Conservation (phyloP, 1,140 invertebrate genomes). For the Pollicipes pollicipes region DNA sequence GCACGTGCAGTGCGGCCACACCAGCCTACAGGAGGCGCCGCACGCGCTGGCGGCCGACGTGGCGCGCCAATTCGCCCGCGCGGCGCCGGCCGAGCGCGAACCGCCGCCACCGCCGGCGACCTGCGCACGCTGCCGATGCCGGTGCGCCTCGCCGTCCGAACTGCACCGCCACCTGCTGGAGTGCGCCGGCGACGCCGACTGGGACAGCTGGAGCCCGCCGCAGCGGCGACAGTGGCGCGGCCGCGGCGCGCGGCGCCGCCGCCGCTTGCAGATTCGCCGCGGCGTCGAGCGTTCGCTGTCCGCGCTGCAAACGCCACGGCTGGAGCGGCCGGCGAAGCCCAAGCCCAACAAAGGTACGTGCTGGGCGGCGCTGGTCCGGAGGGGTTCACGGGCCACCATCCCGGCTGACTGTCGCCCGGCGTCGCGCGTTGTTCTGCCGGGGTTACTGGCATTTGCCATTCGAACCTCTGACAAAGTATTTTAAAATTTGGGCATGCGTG, state of each 20-base stretch:
- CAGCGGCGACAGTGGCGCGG: constrained; percentile 48
- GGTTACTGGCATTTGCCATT: too few relatives aligned
- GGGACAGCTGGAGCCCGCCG: constrained; percentile 33
- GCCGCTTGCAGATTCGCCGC: constrained; percentile 33
- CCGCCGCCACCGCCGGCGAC: constrained; percentile 13
- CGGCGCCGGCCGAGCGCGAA: too few relatives aligned
- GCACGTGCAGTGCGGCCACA: constrained; percentile 58
- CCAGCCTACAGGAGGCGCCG: constrained; percentile 21
- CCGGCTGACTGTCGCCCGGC: too few relatives aligned
- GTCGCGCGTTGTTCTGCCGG: too few relatives aligned
- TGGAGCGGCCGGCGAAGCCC: not conserved
- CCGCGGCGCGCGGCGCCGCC: constrained; percentile 40
- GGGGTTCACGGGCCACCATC: too few relatives aligned
- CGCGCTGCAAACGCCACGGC: not conserved
- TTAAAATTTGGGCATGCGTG: too few relatives aligned
- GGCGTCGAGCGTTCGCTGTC: constrained; percentile 31
- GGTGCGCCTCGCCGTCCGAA: constrained; percentile 38
- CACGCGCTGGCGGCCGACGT: too few relatives aligned
- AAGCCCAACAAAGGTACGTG: not conserved
- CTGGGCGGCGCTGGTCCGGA: too few relatives aligned
- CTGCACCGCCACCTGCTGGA: constrained; percentile 66
- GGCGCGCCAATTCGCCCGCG: too few relatives aligned
- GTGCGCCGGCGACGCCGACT: constrained; percentile 56
- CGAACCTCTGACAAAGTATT: too few relatives aligned
- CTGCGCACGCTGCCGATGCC: constrained; percentile 41